A percentile compares a stretch with the other conserved stretches of the same genome.
Evolutionary conservation across 2,888 invertebrate species (phyloP).

Genomic region (Drosophila paramelanica): DNA sequence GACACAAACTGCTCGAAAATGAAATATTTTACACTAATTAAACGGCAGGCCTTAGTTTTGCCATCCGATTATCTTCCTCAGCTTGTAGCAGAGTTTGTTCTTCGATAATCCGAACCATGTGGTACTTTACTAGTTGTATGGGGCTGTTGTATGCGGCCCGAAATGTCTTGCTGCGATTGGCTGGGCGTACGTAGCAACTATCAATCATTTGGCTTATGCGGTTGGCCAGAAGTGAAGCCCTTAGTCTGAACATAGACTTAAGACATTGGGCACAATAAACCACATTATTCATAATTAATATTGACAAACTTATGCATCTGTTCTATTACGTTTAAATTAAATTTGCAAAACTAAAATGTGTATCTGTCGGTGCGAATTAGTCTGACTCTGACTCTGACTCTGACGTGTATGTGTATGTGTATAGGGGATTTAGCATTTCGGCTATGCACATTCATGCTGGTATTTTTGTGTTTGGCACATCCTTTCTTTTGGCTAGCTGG

Average conservation of each 20-base stretch:
- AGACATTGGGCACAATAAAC: conserved; percentile 3
- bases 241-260: conserved; percentile 12
- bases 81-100: not conserved
- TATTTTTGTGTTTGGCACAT: conserved; percentile 47
- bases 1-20: conserved; percentile 27
- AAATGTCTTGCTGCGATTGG: conserved; percentile 26
- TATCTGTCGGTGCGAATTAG: conserved; percentile 42
- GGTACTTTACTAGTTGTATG: not conserved
- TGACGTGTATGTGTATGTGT: conserved; percentile 5
- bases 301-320: conserved; percentile 47
- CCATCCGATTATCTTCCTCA: conserved; percentile 15
- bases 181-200: conserved; percentile 49
- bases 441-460: conserved; percentile 39
- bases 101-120: not conserved
- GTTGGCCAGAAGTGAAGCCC: conserved; percentile 10
- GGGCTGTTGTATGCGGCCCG: conserved; percentile 8
- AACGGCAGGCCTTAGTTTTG: conserved; percentile 28
- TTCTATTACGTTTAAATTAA: conserved; percentile 42
- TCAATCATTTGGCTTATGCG: conserved; percentile 67
- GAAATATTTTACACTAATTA: conserved; percentile 57
- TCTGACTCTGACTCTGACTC: conserved; percentile 6
- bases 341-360: conserved; percentile 53
- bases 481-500: conserved; percentile 31
- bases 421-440: conserved; percentile 35
- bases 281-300: conserved; percentile 76